Evolutionary conservation across 2,113 vertebrate species (phyloP), one percentile per base, ranked within the genome.

Genomic region (Pyxicephalus adspersus): DNA sequence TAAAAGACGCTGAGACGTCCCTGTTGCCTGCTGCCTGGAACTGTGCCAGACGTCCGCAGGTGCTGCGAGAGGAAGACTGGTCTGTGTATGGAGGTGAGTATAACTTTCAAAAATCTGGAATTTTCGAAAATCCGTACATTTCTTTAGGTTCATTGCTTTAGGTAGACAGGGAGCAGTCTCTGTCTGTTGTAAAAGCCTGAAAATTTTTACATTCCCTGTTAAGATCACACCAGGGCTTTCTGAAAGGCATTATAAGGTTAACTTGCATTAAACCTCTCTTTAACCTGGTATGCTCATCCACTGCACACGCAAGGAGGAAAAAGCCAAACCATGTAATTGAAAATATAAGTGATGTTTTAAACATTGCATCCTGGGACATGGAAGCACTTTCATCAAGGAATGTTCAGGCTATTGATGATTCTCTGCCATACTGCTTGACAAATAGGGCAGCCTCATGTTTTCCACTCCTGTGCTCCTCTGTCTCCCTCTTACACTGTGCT

Each of bases 251-350:
- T 17, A 57, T 58, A 4, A 29, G 51, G 51, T 72, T 72, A 73
- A 73, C 55, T 22, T 19, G 7, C 31, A 26, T 15, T n/a, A 73
- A 29, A 73, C 28, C 20, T 11, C 20, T 58, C 5, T 23, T 11
- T 57, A 57, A 57, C 17, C 54, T 58, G 57, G 9, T 22, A n/a
- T n/a, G 23, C 57, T 22, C 57, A 58, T 58, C 57, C 2, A 22
- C 57, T 22, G 57, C 57, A 58, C 22, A 22, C 11, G 17, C 18
- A 71, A 71, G 58, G 13, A 38, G 22, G 22, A 13, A 78, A 78
- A 78, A 52, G 76, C 65, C 65, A 67, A 78, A 26, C 52, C 18
- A 78, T 57, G 64, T 77, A 67, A 77, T 80, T 71, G 55, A 70
- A 80, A 80, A 72, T 71, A 52, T 72, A 80, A 80, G 25, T 63